Evolutionary conservation across 2,888 invertebrate species (phyloP), one percentile per base, ranked within the genome.

Genomic region (Andrena dorsata): DNA sequence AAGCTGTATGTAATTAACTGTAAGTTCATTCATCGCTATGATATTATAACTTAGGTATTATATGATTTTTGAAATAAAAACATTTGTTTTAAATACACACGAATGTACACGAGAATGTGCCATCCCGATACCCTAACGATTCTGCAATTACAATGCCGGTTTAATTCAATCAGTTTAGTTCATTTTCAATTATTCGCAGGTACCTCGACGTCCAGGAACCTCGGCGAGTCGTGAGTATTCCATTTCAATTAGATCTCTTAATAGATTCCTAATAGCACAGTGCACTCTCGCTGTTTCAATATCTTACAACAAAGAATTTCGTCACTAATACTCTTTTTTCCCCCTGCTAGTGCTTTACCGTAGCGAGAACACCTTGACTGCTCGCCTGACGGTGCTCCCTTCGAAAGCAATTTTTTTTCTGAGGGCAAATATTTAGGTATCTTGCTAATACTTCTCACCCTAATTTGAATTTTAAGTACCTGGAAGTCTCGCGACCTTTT

Each of bases 1-100:
- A 56, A 93, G 91, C 91, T 93, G 92, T 93, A 93, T 93, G 93
- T 93, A 93, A 92, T 93, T 91, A 92, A 92, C 82, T 89, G 88
- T 91, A 92, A 93, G 92, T 92, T 93, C 88, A 93, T 92, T 93
- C 90, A 90, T 92, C 89, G 92, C 93, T 93, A 93, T 91, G 91
- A 92, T 91, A 93, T 92, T 93, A 93, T 91, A 92, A 56, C 90
- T 92, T 93, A 92, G 91, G 90, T 91, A 92, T 88, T 88, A 91
- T 92, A 92, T 93, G 92, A 93, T 93, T 93, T 93, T 93, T 92
- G 88, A 92, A 93, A 93, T 92, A 92, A 93, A 56, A 93, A 92
- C 88, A 91, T 93, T 93, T 93, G 93, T 93, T 93, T 93, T 92
- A 90, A 93, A 92, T 91, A 92, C 83, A 88, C 47, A 72, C 76